These are phyloP conservation scores for Brotula barbata DNA, from an alignment of 2,797 vertebrate species.

Conservation along the genomic window DNA sequence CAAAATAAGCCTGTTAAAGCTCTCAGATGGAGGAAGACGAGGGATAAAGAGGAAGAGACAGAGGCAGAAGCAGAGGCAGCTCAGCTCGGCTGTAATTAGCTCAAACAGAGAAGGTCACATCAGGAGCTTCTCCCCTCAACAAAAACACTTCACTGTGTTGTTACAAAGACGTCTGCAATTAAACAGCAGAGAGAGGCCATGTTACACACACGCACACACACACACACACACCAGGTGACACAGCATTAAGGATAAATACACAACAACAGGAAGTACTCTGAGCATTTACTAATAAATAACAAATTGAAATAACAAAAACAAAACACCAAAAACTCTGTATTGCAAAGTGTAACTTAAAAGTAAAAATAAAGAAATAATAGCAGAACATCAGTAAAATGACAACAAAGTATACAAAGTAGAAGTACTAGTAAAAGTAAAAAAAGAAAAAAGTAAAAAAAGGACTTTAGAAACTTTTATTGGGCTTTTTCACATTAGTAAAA, in stretches of 20 bases:
- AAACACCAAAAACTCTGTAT: too few species aligned
- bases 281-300: too few species aligned
- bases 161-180: constrained; percentile 26
- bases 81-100: constrained; percentile 48
- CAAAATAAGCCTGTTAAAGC: constrained; percentile 29
- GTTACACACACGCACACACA: too few species aligned
- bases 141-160: not conserved
- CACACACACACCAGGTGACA: constrained; percentile 26
- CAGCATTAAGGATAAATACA: not conserved
- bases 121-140: constrained; percentile 2
- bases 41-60: constrained; percentile 10
- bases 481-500: too few species aligned
- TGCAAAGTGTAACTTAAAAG: too few species aligned
- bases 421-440: too few species aligned
- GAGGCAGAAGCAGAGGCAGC: constrained; percentile 28
- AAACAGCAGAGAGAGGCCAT: constrained; percentile 5
- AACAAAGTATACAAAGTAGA: too few species aligned
- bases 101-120: constrained; percentile 36
- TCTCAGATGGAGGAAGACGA: not conserved
- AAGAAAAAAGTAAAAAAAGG: too few species aligned
- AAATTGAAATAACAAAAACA: not conserved
- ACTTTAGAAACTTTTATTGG: too few species aligned
- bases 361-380: too few species aligned
- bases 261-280: not conserved
- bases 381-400: too few species aligned